phyloP scores from a whole-genome alignment of 2,113 vertebrate genomes.

The Jacana jacana region DNA sequence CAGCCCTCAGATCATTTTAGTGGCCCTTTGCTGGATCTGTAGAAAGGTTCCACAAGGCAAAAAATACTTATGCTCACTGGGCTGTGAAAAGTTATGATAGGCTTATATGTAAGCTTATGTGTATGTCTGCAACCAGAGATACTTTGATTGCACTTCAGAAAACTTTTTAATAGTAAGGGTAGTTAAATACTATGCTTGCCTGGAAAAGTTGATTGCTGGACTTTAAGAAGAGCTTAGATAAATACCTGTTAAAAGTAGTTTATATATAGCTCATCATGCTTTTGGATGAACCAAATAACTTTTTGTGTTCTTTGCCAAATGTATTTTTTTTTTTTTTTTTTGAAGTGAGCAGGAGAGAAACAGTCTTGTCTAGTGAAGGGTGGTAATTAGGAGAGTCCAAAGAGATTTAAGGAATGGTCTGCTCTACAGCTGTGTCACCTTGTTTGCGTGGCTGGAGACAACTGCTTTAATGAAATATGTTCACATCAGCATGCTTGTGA shows the following conservation, averaged over 20 bases:
- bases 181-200: background rate
- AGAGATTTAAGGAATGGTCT: background rate
- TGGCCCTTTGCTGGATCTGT: too few species aligned
- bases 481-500: background rate
- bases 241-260: background rate
- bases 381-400: background rate
- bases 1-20: too few species aligned
- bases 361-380: background rate
- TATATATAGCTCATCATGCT: background rate
- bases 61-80: background rate
- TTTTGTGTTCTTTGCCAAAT: background rate
- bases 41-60: background rate
- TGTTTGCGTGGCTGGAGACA: background rate
- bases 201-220: background rate
- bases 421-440: background rate
- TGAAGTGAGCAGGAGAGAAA: background rate
- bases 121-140: background rate
- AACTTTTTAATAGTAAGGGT: background rate
- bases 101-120: background rate
- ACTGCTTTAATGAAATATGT: background rate
- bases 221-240: background rate
- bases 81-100: background rate
- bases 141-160: background rate
- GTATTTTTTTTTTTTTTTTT: background rate
- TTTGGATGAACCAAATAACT: background rate